Conservation (phyloP, 1,140 invertebrate species). For the Battus philenor region DNA sequence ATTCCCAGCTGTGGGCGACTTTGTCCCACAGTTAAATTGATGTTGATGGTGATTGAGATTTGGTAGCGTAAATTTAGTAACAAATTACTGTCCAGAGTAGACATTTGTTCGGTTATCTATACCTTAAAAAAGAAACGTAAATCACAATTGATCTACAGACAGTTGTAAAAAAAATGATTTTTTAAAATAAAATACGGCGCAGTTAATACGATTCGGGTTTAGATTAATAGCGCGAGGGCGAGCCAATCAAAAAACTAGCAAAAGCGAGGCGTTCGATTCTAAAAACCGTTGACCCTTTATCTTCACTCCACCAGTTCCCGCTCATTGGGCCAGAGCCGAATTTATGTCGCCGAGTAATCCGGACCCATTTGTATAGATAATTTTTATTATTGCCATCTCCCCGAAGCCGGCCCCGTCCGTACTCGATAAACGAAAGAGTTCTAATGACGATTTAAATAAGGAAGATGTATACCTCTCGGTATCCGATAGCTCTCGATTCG, state of each 20-base stretch:
- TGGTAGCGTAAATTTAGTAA: no score
- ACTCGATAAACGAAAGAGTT: conserved; percentile 68
- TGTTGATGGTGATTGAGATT: no score
- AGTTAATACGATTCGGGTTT: conserved; percentile 9
- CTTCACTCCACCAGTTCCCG: conserved; percentile 41
- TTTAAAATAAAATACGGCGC: no score
- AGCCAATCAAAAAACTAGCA: conserved; percentile 47
- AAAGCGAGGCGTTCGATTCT: conserved; percentile 41
- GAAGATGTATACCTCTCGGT: conserved; percentile 69
- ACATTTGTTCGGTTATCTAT: no score
- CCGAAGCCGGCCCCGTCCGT: conserved; percentile 59
- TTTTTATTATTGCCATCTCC: conserved; percentile 76
- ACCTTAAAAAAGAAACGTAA: no score
- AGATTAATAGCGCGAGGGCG: conserved; percentile 16
- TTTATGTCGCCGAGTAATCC: conserved; percentile 73
- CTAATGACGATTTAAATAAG: conserved; percentile 75
- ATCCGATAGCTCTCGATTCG: conserved; percentile 57
- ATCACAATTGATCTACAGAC: no score
- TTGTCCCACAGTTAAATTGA: no score
- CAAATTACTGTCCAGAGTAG: no score
- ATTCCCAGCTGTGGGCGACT: no score
- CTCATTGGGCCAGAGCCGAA: conserved; percentile 70
- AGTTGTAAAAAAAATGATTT: no score
- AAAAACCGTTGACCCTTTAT: conserved; percentile 72
- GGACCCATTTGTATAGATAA: conserved; percentile 74